These are phyloP conservation scores for Sebastes minor DNA, from an alignment of 2,797 vertebrate species.

Conservation along the genomic window DNA sequence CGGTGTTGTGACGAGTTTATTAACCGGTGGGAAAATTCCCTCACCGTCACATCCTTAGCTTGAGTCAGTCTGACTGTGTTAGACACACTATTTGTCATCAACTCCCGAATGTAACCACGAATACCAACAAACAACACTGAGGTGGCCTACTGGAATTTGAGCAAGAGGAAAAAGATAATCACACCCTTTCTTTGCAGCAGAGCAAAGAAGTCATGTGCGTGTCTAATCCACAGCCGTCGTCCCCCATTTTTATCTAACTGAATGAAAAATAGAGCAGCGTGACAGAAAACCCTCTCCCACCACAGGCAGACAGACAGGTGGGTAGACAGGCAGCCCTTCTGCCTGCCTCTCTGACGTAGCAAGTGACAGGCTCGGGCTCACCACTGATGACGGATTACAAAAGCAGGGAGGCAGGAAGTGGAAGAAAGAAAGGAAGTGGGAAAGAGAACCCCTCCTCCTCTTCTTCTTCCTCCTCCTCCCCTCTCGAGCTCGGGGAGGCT, in stretches of 20 bases:
- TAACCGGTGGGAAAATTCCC: too few species aligned
- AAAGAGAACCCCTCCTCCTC: conserved; percentile 21
- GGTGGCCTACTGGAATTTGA: neutral
- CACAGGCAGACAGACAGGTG: conserved; percentile 32
- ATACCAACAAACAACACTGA: neutral
- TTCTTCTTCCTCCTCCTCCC: neutral
- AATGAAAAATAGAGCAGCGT: conserved; percentile 41
- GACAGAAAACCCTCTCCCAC: conserved; percentile 28
- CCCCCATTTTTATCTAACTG: conserved; percentile 33
- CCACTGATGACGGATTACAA: conserved; percentile 63
- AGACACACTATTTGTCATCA: neutral
- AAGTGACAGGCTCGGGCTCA: conserved; percentile 43
- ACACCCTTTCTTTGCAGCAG: conserved; percentile 16
- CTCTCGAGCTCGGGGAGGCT: conserved; percentile 43
- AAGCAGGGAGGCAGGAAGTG: conserved; percentile 68
- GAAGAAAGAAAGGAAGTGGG: conserved; percentile 73
- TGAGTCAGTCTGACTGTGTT: neutral
- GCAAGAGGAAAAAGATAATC: neutral
- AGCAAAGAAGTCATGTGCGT: conserved; percentile 27
- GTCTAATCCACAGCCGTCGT: conserved; percentile 21
- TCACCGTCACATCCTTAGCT: too few species aligned
- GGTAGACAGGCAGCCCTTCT: conserved; percentile 34
- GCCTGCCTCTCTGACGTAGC: conserved; percentile 53
- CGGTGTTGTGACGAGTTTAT: too few species aligned
- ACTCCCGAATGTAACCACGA: neutral